phyloP scores from a whole-genome alignment of 2,888 invertebrate genomes.

The Orchesella flavescens region DNA sequence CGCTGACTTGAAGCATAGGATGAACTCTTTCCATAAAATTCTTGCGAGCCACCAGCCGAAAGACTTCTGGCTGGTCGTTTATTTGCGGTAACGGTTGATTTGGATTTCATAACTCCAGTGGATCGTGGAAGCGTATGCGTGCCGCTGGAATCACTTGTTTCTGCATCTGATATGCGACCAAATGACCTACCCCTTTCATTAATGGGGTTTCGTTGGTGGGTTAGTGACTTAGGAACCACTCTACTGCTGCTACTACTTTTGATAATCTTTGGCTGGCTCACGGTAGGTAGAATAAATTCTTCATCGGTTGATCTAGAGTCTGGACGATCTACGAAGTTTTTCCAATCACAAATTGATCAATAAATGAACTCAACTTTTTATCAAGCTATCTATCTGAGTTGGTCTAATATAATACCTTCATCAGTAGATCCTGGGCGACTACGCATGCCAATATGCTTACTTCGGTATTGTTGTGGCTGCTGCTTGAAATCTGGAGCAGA shows the following conservation, averaged over 20 bases:
- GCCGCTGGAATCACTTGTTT: constrained; percentile 37
- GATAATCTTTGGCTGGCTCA: constrained; percentile 79
- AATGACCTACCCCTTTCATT: constrained; percentile 52
- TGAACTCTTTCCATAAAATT: constrained; percentile 66
- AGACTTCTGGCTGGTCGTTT: constrained; percentile 67
- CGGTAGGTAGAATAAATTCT: constrained; percentile 63
- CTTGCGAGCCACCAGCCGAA: constrained; percentile 70
- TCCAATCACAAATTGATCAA: neutral
- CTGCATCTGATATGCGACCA: constrained; percentile 53
- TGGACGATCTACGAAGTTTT: constrained; percentile 72
- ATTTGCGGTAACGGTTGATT: constrained; percentile 53
- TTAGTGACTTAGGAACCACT: constrained; percentile 72
- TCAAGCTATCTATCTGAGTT: neutral
- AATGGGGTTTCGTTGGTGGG: constrained; percentile 19
- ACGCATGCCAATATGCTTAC: constrained; percentile 59
- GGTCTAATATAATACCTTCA: constrained; percentile 65
- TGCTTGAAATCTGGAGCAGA: constrained; percentile 44
- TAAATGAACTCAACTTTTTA: neutral
- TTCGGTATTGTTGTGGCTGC: constrained; percentile 21
- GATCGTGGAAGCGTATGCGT: constrained; percentile 48
- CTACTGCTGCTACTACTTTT: constrained; percentile 75
- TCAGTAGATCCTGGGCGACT: constrained; percentile 71
- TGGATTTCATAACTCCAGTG: constrained; percentile 44
- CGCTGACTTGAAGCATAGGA: constrained; percentile 43
- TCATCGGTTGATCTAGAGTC: constrained; percentile 73